Evolutionary conservation across 2,888 invertebrate genomes (phyloP).

Genomic region (Odontomyia ornata): DNA sequence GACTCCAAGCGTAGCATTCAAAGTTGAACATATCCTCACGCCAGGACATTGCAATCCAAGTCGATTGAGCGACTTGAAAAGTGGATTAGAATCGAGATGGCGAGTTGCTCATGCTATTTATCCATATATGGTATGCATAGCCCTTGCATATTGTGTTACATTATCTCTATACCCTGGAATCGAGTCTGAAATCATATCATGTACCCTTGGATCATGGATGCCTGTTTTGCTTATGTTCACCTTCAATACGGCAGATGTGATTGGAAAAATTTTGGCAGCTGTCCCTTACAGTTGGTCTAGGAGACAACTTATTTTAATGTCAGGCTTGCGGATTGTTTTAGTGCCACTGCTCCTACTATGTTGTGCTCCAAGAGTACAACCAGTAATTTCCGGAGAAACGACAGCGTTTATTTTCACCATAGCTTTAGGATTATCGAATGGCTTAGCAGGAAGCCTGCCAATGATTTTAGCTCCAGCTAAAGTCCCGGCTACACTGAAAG

Average conservation of each 20-base stretch:
- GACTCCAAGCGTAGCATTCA: conserved; percentile 60
- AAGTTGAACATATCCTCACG: conserved; percentile 63
- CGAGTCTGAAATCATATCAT: conserved; percentile 86
- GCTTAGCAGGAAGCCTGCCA: conserved; percentile 88
- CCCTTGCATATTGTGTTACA: conserved; percentile 88
- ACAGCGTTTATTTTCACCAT: conserved; percentile 74
- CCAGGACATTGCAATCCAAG: conserved; percentile 61
- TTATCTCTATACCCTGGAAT: conserved; percentile 91
- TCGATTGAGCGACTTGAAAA: conserved; percentile 60
- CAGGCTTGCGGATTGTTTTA: conserved; percentile 75
- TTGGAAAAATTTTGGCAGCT: conserved; percentile 85
- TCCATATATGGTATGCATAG: conserved; percentile 91
- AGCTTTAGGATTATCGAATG: conserved; percentile 83
- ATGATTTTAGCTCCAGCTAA: conserved; percentile 91
- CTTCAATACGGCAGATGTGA: conserved; percentile 86
- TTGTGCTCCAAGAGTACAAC: conserved; percentile 79
- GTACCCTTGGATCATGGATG: conserved; percentile 87
- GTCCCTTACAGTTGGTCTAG: conserved; percentile 86
- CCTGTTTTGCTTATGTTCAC: conserved; percentile 89
- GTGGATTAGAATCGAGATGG: conserved; percentile 70
- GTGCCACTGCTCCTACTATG: conserved; percentile 85
- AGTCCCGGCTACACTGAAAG: conserved; percentile 85
- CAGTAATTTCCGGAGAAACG: conserved; percentile 75
- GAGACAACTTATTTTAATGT: conserved; percentile 78
- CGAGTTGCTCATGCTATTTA: conserved; percentile 85